Conservation (phyloP, 2,888 invertebrate genomes). For the Deilephila porcellus region DNA sequence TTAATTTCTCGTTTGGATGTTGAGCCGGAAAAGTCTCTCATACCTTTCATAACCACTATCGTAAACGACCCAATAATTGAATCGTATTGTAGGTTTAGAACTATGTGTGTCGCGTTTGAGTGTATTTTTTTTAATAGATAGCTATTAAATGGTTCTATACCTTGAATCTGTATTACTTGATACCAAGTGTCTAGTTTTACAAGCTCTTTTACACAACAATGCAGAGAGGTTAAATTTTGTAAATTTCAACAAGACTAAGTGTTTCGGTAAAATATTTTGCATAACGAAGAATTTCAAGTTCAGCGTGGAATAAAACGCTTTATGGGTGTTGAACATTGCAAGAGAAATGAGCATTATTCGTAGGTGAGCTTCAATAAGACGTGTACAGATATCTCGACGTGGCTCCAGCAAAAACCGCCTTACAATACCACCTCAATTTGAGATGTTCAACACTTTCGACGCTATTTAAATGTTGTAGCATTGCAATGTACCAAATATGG, state of each 20-base stretch:
- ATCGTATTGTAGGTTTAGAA: too few species aligned
- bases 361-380: neutral
- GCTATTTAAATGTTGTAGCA: neutral
- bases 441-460: neutral
- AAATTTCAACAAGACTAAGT: neutral
- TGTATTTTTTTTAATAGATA: too few species aligned
- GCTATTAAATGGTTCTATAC: too few species aligned
- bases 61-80: too few species aligned
- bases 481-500: neutral
- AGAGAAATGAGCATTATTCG: constrained; percentile 3
- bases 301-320: constrained; percentile 1
- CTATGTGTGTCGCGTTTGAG: too few species aligned
- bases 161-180: too few species aligned
- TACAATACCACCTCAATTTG: neutral
- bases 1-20: too few species aligned
- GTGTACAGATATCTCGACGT: neutral
- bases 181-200: too few species aligned
- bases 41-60: too few species aligned
- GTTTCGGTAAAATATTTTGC: neutral
- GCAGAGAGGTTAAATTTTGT: too few species aligned
- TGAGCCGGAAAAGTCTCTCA: too few species aligned
- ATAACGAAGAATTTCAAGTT: neutral
- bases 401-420: neutral
- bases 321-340: neutral
- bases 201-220: too few species aligned